phyloP scores from a whole-genome alignment of 2,888 invertebrate species.

The Caenorhabditis sp. region DNA sequence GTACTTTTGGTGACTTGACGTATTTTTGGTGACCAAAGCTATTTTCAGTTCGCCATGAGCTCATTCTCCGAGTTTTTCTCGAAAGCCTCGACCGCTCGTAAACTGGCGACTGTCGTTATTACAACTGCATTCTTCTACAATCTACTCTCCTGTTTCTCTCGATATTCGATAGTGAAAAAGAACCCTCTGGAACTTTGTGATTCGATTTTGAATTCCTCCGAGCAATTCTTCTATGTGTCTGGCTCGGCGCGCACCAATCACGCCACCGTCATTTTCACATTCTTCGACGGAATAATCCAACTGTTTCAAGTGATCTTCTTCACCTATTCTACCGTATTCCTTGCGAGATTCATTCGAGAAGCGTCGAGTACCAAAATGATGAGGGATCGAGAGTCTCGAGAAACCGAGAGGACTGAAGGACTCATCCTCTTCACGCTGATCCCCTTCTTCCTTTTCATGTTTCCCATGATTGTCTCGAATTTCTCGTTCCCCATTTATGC shows the following conservation, averaged over 20 bases:
- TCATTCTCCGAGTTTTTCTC: not conserved
- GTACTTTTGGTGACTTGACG: not conserved
- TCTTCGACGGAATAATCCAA: not conserved
- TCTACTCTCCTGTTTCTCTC: not conserved
- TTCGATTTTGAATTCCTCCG: not conserved
- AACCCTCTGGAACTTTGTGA: no score
- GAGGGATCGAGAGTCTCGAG: not conserved
- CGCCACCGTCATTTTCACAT: not conserved
- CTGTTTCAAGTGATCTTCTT: not conserved
- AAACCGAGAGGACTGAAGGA: constrained; percentile 2
- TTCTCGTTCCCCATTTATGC: not conserved
- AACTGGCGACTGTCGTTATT: not conserved
- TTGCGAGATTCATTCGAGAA: not conserved
- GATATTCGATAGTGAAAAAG: not conserved
- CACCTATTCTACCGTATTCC: not conserved
- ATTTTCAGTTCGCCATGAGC: constrained; percentile 4
- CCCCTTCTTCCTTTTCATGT: not conserved
- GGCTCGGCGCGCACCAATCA: not conserved
- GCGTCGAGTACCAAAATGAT: not conserved
- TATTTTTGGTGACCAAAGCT: no score
- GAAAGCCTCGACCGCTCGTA: not conserved
- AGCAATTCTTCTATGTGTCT: not conserved
- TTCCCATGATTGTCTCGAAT: constrained; percentile 1
- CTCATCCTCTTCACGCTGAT: not conserved
- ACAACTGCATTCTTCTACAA: not conserved